Percentiles rank a stretch among this genome's conserved stretches.
phyloP scores from a whole-genome alignment of 2,797 vertebrate genomes.

The Sebastes ruberrimus region DNA sequence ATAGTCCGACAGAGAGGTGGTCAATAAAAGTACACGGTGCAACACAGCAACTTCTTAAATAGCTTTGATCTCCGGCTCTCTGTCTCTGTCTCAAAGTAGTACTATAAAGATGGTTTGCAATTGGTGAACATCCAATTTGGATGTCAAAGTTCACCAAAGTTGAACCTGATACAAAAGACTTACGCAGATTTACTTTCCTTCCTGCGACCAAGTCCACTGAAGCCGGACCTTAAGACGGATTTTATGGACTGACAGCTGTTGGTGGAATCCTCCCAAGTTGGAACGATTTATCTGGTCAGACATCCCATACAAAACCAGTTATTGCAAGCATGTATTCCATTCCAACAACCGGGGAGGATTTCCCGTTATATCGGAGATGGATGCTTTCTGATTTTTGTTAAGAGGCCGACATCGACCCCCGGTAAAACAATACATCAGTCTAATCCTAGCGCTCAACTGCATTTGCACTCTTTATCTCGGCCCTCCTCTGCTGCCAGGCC shows the following conservation, averaged over 20 bases:
- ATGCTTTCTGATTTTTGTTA: conserved; percentile 31
- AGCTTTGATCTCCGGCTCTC: neutral
- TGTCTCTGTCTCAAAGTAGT: neutral
- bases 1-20: neutral
- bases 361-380: conserved; percentile 24
- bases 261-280: neutral
- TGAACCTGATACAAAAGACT: neutral
- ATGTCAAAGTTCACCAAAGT: neutral
- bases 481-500: conserved; percentile 53
- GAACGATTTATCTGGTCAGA: conserved; percentile 12
- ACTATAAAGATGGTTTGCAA: neutral
- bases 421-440: conserved; percentile 56
- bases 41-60: neutral
- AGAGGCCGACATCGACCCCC: conserved; percentile 27
- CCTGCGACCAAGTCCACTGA: neutral
- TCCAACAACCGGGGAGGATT: conserved; percentile 26
- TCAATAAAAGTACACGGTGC: neutral
- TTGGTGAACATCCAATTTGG: neutral
- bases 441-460: conserved; percentile 61
- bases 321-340: conserved; percentile 16
- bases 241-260: conserved; percentile 10
- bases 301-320: conserved; percentile 28
- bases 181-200: neutral
- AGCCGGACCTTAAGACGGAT: neutral
- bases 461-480: conserved; percentile 66